Evolutionary conservation across 2,113 vertebrate genomes (phyloP).

Genomic region (Coreoperca whiteheadi): DNA sequence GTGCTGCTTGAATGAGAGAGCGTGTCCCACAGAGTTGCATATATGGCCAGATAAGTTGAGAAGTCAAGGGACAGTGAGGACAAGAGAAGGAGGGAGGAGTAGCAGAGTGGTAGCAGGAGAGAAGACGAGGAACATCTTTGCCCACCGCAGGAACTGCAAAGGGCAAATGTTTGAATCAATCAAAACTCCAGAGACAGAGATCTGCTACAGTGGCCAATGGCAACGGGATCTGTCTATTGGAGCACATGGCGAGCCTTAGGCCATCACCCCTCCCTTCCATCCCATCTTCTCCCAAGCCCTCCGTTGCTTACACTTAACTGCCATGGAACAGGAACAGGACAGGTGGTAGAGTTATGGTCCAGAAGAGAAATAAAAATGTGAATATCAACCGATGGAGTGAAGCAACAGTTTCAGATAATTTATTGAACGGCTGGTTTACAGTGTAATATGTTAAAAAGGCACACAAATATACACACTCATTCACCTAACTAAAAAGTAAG

Average conservation of each 20-base stretch:
- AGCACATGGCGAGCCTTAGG: conserved; percentile 55
- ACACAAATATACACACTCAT: conserved; percentile 30
- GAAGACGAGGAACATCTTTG: conserved; percentile 67
- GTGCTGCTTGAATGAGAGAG: neutral
- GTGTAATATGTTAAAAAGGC: conserved; percentile 1
- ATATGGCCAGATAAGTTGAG: neutral
- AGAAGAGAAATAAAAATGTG: conserved; percentile 15
- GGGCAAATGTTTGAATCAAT: conserved; percentile 85
- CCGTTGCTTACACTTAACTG: conserved; percentile 56
- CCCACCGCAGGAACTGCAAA: conserved; percentile 75
- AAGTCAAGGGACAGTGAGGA: conserved; percentile 10
- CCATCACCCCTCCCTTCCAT: conserved; percentile 53
- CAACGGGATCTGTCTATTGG: conserved; percentile 62
- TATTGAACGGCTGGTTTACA: neutral
- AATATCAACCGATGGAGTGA: conserved; percentile 1
- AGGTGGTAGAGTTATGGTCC: conserved; percentile 7
- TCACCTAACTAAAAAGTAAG: conserved; percentile 28
- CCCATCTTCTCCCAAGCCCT: conserved; percentile 43
- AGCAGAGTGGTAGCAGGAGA: conserved; percentile 2
- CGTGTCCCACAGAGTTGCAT: neutral
- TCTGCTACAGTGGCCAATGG: conserved; percentile 81
- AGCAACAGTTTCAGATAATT: neutral
- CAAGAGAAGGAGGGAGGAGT: neutral
- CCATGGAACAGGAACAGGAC: conserved; percentile 38
- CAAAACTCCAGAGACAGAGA: conserved; percentile 83